phyloP scores from a whole-genome alignment of 2,113 vertebrate species.

The Potamarius usumacintae region DNA sequence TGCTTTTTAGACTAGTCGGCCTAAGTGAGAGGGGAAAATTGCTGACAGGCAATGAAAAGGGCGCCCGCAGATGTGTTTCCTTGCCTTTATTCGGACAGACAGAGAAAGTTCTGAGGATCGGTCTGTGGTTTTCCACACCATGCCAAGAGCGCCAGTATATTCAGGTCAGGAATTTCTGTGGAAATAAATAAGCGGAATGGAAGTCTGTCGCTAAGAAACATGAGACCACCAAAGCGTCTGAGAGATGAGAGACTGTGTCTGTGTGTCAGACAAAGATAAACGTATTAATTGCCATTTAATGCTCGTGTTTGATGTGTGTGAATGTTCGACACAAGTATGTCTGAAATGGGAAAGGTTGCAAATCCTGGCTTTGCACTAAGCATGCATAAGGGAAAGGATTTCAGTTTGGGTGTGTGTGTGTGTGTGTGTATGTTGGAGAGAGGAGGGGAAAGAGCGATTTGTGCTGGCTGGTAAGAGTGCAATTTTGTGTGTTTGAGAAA shows the following conservation, averaged over 20 bases:
- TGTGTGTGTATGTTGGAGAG: slow-evolving; percentile 4
- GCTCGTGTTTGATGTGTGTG: slow-evolving; percentile 1
- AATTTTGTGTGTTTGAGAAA: slow-evolving; percentile 20
- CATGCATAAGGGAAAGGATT: neutral
- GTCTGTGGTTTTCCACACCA: slow-evolving; percentile 44
- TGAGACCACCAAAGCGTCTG: slow-evolving; percentile 22
- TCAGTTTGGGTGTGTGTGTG: slow-evolving; percentile 25
- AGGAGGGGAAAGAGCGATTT: slow-evolving; percentile 1
- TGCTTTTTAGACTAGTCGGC: slow-evolving; percentile 1
- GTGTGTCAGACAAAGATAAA: slow-evolving; percentile 22
- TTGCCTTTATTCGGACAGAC: slow-evolving; percentile 35
- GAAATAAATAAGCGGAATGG: slow-evolving; percentile 48
- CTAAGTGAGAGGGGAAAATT: slow-evolving; percentile 27
- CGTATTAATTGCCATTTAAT: slow-evolving; percentile 19
- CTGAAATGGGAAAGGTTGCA: neutral
- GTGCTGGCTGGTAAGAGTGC: slow-evolving; percentile 29
- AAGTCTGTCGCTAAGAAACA: slow-evolving; percentile 39
- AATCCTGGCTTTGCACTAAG: neutral
- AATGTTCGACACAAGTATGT: neutral
- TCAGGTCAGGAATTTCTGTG: slow-evolving; percentile 45
- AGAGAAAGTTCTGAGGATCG: slow-evolving; percentile 43
- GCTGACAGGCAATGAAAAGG: slow-evolving; percentile 45
- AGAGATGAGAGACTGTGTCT: slow-evolving; percentile 12
- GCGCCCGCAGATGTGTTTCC: slow-evolving; percentile 47
- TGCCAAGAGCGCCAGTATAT: slow-evolving; percentile 45